phyloP scores from a whole-genome alignment of 37 sponge, comb jelly and placozoan genomes.

The Cladorhizidae sp. region DNA sequence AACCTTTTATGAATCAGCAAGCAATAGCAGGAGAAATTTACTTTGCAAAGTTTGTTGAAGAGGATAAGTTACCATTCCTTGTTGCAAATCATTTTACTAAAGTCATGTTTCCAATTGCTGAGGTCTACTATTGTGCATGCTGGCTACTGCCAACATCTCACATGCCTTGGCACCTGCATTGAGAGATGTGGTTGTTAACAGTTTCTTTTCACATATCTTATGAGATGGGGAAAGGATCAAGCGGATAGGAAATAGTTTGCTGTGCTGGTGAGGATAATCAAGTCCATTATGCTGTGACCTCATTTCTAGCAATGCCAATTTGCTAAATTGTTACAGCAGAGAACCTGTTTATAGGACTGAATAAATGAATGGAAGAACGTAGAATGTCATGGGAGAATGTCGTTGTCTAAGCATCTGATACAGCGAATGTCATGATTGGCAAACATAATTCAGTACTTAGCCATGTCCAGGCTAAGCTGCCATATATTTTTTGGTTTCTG shows the following conservation, averaged over 20 bases:
- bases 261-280: background rate
- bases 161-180: too few relatives aligned
- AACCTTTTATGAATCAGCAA: background rate
- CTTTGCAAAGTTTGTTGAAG: background rate
- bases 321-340: too few relatives aligned
- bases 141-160: background rate
- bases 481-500: background rate
- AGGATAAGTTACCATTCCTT: background rate
- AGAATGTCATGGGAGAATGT: too few relatives aligned
- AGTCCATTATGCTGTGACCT: background rate
- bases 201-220: background rate
- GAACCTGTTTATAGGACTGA: too few relatives aligned
- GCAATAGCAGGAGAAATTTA: constrained; percentile 3
- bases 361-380: background rate
- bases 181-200: too few relatives aligned
- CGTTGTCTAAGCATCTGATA: constrained; percentile 4
- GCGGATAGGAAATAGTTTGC: background rate
- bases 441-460: too few relatives aligned
- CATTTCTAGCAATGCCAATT: too few relatives aligned
- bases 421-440: background rate
- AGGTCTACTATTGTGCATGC: background rate
- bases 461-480: background rate
- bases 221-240: background rate
- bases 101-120: background rate
- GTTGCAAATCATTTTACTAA: background rate